These are phyloP conservation scores for Dromaius novaehollandiae DNA, from an alignment of 2,113 vertebrate species.

Conservation along the genomic window DNA sequence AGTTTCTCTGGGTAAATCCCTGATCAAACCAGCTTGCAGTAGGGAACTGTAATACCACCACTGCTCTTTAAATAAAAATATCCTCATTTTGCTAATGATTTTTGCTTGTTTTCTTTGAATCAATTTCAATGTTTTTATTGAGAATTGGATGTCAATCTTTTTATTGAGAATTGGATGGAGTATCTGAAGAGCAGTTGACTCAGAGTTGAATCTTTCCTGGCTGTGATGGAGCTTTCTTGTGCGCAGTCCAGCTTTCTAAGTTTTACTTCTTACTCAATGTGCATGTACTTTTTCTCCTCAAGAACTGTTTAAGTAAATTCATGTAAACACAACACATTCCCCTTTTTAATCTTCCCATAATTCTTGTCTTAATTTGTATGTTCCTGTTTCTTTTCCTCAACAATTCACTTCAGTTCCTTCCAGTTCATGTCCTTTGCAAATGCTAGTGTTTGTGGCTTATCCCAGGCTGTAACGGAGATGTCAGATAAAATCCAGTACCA, in stretches of 20 bases:
- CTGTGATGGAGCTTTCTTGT: not conserved
- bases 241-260: not conserved
- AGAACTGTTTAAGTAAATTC: not conserved
- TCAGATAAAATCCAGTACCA: not conserved
- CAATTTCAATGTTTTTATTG: fast-evolving
- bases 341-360: not conserved
- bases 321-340: not conserved
- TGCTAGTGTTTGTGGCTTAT: not conserved
- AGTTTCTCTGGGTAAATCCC: not conserved
- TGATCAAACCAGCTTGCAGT: not conserved
- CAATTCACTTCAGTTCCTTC: not conserved
- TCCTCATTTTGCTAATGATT: not conserved
- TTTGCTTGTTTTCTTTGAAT: not conserved
- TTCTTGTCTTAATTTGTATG: not conserved
- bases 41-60: not conserved
- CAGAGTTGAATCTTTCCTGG: not conserved
- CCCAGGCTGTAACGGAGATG: not conserved
- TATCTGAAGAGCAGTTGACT: not conserved
- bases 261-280: not conserved
- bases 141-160: fast-evolving
- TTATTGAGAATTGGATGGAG: not conserved
- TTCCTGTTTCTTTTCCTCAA: not conserved
- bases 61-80: not conserved
- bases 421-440: not conserved
- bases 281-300: not conserved